Evolutionary conservation across 2,888 invertebrate genomes (phyloP).

Genomic region (Odiellus spinosus): DNA sequence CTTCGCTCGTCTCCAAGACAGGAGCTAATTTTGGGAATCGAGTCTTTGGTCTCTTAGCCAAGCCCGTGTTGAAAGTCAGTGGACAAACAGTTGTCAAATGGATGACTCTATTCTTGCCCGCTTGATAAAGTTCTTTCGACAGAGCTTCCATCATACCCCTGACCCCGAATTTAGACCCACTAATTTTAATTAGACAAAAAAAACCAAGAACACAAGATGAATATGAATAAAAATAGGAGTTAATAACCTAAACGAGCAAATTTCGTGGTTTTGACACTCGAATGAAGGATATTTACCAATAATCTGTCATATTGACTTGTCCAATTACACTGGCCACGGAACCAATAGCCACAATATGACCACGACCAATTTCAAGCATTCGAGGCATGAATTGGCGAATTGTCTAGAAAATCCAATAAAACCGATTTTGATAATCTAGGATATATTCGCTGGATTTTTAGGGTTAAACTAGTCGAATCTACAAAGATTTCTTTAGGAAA

Average conservation of each 20-base stretch:
- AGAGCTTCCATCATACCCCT: constrained; percentile 47
- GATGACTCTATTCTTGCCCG: constrained; percentile 38
- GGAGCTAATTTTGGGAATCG: constrained; percentile 2
- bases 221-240: no score
- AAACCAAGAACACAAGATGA: not conserved
- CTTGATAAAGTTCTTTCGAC: constrained; percentile 42
- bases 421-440: not conserved
- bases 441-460: no score
- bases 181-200: constrained; percentile 2
- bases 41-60: constrained; percentile 37
- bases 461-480: no score
- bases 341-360: constrained; percentile 85
- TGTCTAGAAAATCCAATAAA: constrained; percentile 7
- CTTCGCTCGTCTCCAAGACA: no score
- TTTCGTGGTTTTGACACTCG: no score
- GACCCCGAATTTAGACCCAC: constrained; percentile 48
- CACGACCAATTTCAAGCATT: constrained; percentile 72
- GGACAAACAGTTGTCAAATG: constrained; percentile 46
- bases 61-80: constrained; percentile 40
- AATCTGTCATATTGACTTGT: constrained; percentile 64
- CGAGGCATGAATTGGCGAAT: constrained; percentile 59
- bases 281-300: constrained; percentile 47
- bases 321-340: constrained; percentile 75
- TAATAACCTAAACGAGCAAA: no score
- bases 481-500: no score